These are phyloP conservation scores for Leptosomus discolor DNA, from an alignment of 2,113 vertebrate species.

Conservation along the genomic window DNA sequence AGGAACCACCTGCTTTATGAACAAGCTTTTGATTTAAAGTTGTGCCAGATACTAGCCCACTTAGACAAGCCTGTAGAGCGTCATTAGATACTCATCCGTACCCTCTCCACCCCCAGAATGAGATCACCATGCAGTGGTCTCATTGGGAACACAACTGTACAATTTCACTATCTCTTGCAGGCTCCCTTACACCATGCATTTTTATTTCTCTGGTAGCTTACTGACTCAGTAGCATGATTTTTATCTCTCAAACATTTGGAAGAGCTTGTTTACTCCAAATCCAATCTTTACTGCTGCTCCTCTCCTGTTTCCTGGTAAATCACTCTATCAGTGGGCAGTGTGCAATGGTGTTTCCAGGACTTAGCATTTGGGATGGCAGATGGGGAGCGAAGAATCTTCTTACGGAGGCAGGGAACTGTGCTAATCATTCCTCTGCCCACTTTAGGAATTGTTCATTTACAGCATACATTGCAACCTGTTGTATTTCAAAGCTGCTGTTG, in stretches of 20 bases:
- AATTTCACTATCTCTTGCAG: background rate
- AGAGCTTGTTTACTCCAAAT: background rate
- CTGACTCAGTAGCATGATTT: background rate
- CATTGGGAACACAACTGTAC: background rate
- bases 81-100: background rate
- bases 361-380: slow-evolving; percentile 50
- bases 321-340: slow-evolving; percentile 8
- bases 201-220: background rate
- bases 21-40: background rate
- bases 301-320: slow-evolving; percentile 17
- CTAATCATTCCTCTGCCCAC: slow-evolving; percentile 46
- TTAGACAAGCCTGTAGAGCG: background rate
- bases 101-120: background rate
- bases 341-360: slow-evolving; percentile 41
- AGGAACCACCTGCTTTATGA: background rate
- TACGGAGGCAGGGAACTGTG: slow-evolving; percentile 5
- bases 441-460: slow-evolving; percentile 47
- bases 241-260: background rate
- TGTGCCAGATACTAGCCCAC: background rate
- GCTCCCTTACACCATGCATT: background rate
- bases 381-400: slow-evolving; percentile 27
- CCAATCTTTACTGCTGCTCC: background rate
- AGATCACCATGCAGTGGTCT: background rate
- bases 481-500: slow-evolving; percentile 17
- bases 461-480: slow-evolving; percentile 41